Evolutionary conservation across 2,797 vertebrate genomes (phyloP), one percentile per base, ranked within the genome.

Genomic region (Danio aesculapii): DNA sequence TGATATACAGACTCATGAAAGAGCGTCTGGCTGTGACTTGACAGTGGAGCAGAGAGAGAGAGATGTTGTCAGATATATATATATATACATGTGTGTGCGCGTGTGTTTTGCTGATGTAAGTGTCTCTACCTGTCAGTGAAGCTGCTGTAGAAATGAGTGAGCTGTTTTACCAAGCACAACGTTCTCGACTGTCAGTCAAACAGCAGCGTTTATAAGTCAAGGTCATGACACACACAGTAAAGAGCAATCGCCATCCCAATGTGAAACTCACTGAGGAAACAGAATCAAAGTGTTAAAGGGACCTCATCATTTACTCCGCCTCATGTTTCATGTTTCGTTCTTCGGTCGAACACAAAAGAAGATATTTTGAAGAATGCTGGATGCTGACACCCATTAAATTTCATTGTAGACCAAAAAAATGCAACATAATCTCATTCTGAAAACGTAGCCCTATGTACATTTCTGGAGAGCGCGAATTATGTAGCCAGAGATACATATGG

Each of bases 71-170:
- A 77, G 68, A 69, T 55, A 21, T 78, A 19, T 78, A 21, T 78
- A 19, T 78, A 30, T 30, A 30, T 30, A 30, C 30, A 50, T 16
- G 63, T 43, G 79, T 41, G 17, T 44, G 73, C 13, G 74, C 19
- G 62, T 59, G 61, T 57, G 70, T 82, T 82, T 79, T 75, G 84
- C 81, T 85, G 80, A 85, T 67, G 67, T 75, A 17, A 52, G 46
- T 68, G 66, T 64, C 63, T 75, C 53, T 19, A 61, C 70, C 52
- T 44, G 81, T 81, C 77, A 55, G 14, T 3, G 1, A 64, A 64
- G 52, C 70, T 79, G 30, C 70, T 59, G 47, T 69, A 66, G 69
- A 73, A 50, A 85, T 83, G 81, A 85, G 57, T 46, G 78, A 85
- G 49, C 67, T 53, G 64, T 81, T 52, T 49, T 76, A 66, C 63